These are phyloP conservation scores for Rotaria socialis DNA, from an alignment of 2,888 invertebrate species.

Conservation along the genomic window DNA sequence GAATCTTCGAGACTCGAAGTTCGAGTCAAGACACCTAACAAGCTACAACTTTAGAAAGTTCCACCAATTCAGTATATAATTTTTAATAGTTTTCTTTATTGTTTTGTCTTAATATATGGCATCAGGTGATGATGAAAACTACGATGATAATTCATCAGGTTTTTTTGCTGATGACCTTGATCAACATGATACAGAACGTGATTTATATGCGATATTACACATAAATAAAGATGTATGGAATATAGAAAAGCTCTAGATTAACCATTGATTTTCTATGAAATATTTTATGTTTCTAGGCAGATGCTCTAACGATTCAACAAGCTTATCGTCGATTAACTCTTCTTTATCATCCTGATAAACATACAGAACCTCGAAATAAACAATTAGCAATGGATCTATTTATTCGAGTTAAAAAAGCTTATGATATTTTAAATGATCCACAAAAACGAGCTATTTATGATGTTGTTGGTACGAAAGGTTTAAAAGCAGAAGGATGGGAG, in stretches of 20 bases:
- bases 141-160: background rate
- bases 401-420: slow-evolving; percentile 75
- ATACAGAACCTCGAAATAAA: slow-evolving; percentile 75
- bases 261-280: too few species aligned
- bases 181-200: slow-evolving; percentile 50
- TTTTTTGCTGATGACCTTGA: slow-evolving; percentile 48
- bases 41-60: too few species aligned
- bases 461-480: slow-evolving; percentile 76
- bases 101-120: background rate
- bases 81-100: background rate
- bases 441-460: slow-evolving; percentile 93
- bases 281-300: slow-evolving; percentile 67
- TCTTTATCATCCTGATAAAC: slow-evolving; percentile 94
- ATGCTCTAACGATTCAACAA: slow-evolving; percentile 82
- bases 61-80: too few species aligned
- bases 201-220: slow-evolving; percentile 53
- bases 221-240: slow-evolving; percentile 50
- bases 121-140: background rate
- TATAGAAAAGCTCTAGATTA: too few species aligned
- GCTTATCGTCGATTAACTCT: slow-evolving; percentile 84
- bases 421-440: slow-evolving; percentile 82
- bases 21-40: background rate
- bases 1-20: background rate
- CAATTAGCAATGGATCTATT: slow-evolving; percentile 82
- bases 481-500: slow-evolving; percentile 92